A percentile compares a stretch with the other conserved stretches of the same genome.
These are phyloP conservation scores for Habroteleia sp. DNA, from an alignment of 2,888 invertebrate genomes.

Conservation along the genomic window DNA sequence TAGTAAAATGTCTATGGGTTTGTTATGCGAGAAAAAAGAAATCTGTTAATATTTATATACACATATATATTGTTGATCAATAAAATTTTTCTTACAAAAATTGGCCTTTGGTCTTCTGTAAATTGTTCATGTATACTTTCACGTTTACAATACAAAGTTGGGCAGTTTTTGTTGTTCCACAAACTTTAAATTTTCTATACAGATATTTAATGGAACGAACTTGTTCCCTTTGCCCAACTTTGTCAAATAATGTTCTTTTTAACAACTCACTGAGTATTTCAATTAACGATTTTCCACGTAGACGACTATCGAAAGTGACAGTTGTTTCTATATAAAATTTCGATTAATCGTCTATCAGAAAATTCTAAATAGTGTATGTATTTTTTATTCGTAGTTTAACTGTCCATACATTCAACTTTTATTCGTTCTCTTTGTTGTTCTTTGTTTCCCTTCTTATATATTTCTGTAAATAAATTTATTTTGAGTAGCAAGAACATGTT, in stretches of 20 bases:
- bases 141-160: conserved; percentile 14
- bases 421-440: not conserved
- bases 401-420: too few relatives aligned
- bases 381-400: too few relatives aligned
- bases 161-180: not conserved
- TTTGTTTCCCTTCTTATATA: not conserved
- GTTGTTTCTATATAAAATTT: not conserved
- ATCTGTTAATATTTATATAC: conserved; percentile 75
- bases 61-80: conserved; percentile 77
- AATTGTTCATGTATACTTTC: conserved; percentile 59
- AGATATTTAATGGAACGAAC: too few relatives aligned
- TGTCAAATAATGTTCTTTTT: not conserved
- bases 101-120: conserved; percentile 77
- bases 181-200: not conserved
- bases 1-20: conserved; percentile 77
- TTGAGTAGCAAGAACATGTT: conserved; percentile 58
- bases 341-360: not conserved
- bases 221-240: conserved; percentile 4
- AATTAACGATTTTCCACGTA: conserved; percentile 3
- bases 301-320: not conserved
- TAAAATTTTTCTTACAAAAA: conserved; percentile 79
- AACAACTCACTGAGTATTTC: not conserved
- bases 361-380: not conserved
- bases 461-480: conserved; percentile 3
- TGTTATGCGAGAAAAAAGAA: conserved; percentile 77